Conservation (phyloP, 2,113 vertebrate genomes). For the Pitta sordida region DNA sequence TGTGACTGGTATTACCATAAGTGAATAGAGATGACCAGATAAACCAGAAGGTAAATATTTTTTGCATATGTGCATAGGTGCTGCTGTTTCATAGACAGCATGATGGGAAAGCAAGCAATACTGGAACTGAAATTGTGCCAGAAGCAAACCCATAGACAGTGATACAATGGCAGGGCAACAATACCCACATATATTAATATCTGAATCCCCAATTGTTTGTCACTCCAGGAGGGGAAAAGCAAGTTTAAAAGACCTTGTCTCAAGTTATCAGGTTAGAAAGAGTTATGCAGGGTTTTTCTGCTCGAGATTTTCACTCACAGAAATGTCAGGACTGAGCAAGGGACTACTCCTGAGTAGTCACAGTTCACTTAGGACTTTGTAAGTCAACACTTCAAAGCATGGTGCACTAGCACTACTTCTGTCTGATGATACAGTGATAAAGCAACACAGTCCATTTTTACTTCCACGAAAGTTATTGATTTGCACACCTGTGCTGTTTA, state of each 20-base stretch:
- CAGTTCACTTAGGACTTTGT: background rate
- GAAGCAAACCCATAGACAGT: background rate
- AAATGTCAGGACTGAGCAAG: background rate
- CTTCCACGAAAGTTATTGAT: rapidly evolving
- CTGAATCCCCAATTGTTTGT: background rate
- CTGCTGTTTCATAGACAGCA: background rate
- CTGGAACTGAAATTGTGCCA: background rate
- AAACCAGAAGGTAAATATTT: background rate
- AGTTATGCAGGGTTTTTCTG: background rate
- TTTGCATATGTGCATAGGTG: background rate
- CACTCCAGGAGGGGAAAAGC: background rate
- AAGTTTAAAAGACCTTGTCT: background rate
- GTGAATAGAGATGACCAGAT: background rate
- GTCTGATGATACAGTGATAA: background rate
- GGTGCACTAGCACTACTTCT: background rate
- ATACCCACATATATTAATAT: rapidly evolving
- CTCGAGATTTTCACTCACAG: background rate
- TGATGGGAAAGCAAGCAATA: background rate
- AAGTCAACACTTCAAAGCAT: background rate
- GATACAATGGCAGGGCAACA: background rate
- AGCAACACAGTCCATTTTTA: background rate
- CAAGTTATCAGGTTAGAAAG: background rate
- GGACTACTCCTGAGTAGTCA: background rate
- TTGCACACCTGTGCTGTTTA: background rate
- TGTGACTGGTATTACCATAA: background rate